These are phyloP conservation scores for Paratilapia polleni DNA, from an alignment of 2,113 vertebrate species.

Conservation along the genomic window DNA sequence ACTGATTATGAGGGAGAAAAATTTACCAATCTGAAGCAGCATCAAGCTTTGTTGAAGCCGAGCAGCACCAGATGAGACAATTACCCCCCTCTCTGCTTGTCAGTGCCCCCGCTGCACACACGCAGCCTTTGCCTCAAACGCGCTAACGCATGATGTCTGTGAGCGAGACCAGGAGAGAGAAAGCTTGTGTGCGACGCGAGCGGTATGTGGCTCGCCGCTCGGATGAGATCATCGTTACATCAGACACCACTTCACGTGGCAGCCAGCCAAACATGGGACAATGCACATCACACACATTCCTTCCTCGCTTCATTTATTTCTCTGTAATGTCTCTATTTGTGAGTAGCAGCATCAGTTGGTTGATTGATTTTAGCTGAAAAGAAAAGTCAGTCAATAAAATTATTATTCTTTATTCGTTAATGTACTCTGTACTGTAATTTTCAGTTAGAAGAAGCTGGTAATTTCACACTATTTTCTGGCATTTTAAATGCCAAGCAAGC, in stretches of 20 bases:
- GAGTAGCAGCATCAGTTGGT: neutral
- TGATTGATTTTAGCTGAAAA: neutral
- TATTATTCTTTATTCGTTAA: neutral
- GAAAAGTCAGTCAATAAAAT: neutral
- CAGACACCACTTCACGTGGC: conserved; percentile 53
- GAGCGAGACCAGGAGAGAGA: neutral
- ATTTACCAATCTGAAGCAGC: conserved; percentile 32
- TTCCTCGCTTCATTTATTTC: neutral
- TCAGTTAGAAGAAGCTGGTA: neutral
- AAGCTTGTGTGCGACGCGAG: neutral
- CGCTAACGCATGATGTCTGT: neutral
- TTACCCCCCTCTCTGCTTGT: conserved; percentile 43
- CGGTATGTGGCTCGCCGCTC: conserved; percentile 42
- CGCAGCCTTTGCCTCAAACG: neutral
- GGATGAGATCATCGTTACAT: conserved; percentile 68
- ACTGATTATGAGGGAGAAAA: conserved; percentile 21
- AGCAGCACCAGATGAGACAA: conserved; percentile 34
- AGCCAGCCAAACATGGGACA: conserved; percentile 19
- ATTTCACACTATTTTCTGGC: neutral
- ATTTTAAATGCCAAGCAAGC: too few relatives aligned
- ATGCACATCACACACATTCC: conserved; percentile 38
- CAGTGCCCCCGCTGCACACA: conserved; percentile 33
- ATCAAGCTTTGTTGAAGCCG: conserved; percentile 49
- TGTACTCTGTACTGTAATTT: neutral
- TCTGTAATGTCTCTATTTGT: neutral